These are phyloP conservation scores for Anaspis maculata DNA, from an alignment of 2,888 invertebrate species.

Conservation along the genomic window DNA sequence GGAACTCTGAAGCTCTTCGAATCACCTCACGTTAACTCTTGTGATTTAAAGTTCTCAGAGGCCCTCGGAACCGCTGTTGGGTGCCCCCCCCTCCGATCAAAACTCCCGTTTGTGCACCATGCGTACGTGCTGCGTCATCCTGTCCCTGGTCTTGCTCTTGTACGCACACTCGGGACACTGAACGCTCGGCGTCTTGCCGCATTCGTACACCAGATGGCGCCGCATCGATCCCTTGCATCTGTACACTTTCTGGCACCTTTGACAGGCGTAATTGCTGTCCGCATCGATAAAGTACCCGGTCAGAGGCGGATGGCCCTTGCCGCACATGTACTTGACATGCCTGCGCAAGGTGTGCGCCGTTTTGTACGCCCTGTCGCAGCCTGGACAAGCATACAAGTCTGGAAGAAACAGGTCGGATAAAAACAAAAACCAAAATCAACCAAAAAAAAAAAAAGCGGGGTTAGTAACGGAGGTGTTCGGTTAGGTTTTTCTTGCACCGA, in stretches of 20 bases:
- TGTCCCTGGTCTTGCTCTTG: slow-evolving; percentile 27
- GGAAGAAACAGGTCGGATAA: no score
- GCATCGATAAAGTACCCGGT: slow-evolving; percentile 6
- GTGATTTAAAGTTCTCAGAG: no score
- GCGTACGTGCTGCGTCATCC: slow-evolving; percentile 28
- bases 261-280: slow-evolving; percentile 21
- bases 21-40: no score
- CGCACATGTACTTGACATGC: slow-evolving; percentile 10
- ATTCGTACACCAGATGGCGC: slow-evolving; percentile 29
- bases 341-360: slow-evolving; percentile 5
- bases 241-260: slow-evolving; percentile 12
- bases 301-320: slow-evolving; percentile 7
- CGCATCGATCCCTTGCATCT: slow-evolving; percentile 11
- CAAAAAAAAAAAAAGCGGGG: no score
- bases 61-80: no score
- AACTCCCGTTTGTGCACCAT: slow-evolving; percentile 24
- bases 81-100: no score
- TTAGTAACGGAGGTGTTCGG: no score
- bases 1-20: no score
- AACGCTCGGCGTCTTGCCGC: slow-evolving; percentile 26
- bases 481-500: no score
- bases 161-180: slow-evolving; percentile 27
- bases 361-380: slow-evolving; percentile 10
- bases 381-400: slow-evolving; percentile 9
- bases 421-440: no score